These are phyloP conservation scores for Molorchus minor DNA, from an alignment of 2,888 invertebrate species.

Conservation along the genomic window DNA sequence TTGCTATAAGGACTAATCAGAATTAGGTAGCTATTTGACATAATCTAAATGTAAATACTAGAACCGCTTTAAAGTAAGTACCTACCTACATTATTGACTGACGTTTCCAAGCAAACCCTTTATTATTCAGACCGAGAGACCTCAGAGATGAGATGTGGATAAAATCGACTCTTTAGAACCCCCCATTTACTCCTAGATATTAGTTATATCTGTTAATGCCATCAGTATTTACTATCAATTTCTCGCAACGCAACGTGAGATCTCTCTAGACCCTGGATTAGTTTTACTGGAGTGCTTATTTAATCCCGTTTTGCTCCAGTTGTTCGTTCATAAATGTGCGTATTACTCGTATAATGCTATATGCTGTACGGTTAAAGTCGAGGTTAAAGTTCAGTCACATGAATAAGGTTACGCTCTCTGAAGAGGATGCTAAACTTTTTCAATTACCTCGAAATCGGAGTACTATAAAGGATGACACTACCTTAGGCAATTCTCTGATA, in stretches of 20 bases:
- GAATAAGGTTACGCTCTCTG: too few relatives aligned
- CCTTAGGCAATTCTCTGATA: too few relatives aligned
- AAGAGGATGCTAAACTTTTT: too few relatives aligned
- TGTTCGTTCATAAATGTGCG: too few relatives aligned
- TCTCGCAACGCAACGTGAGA: neutral
- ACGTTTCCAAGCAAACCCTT: constrained; percentile 30
- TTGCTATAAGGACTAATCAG: too few relatives aligned
- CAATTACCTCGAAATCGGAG: too few relatives aligned
- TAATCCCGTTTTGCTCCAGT: constrained; percentile 17
- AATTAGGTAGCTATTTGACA: constrained; percentile 37
- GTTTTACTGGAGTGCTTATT: constrained; percentile 17
- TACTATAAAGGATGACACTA: too few relatives aligned
- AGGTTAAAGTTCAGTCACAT: too few relatives aligned
- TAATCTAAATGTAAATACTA: constrained; percentile 52
- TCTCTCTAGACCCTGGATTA: constrained; percentile 15
- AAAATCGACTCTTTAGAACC: constrained; percentile 28
- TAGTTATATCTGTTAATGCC: constrained; percentile 40
- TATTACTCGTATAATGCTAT: too few relatives aligned
- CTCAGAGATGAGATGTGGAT: too few relatives aligned
- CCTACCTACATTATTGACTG: constrained; percentile 47
- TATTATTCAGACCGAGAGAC: constrained; percentile 22
- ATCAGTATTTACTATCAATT: constrained; percentile 21
- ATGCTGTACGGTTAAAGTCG: too few relatives aligned
- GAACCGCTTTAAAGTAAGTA: constrained; percentile 49
- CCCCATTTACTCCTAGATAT: constrained; percentile 41